Conservation (phyloP, 2,888 invertebrate genomes). For the Apamea anceps region DNA sequence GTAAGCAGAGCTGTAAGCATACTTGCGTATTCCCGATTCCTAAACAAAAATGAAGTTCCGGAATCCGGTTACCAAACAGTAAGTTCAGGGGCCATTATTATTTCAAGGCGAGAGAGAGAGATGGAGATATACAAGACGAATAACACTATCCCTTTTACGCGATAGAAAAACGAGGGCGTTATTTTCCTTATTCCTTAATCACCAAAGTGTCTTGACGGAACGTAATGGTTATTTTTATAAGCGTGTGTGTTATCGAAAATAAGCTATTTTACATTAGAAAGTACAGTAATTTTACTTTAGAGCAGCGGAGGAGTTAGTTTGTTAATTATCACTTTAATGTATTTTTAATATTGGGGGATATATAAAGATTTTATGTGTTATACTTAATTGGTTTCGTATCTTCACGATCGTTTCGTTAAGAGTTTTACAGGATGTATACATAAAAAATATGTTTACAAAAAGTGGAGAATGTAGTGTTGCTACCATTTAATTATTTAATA, state of each 20-base stretch:
- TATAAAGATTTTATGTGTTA: neutral
- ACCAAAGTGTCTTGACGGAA: slow-evolving; percentile 51
- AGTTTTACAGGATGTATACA: neutral
- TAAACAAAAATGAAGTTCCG: neutral
- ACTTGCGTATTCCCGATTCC: neutral
- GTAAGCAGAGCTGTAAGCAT: slow-evolving; percentile 6
- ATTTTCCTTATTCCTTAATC: neutral
- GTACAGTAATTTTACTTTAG: slow-evolving; percentile 36
- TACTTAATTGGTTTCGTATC: neutral
- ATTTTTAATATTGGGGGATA: slow-evolving; percentile 13
- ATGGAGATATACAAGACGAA: neutral
- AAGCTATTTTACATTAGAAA: slow-evolving; percentile 1
- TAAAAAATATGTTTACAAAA: slow-evolving; percentile 1
- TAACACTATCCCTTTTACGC: slow-evolving; percentile 6
- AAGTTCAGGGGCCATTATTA: neutral
- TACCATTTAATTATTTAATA: neutral
- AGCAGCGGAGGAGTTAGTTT: slow-evolving; percentile 10
- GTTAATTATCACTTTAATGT: neutral
- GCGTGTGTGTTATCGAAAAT: slow-evolving; percentile 12
- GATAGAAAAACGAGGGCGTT: neutral
- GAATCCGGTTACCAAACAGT: neutral
- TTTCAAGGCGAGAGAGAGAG: neutral
- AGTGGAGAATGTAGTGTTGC: slow-evolving; percentile 2
- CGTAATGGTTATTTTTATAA: slow-evolving; percentile 5
- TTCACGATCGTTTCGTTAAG: neutral